Evolutionary conservation across 2,797 vertebrate species (phyloP), one percentile per base, ranked within the genome.

Genomic region (Sphaeramia orbicularis): DNA sequence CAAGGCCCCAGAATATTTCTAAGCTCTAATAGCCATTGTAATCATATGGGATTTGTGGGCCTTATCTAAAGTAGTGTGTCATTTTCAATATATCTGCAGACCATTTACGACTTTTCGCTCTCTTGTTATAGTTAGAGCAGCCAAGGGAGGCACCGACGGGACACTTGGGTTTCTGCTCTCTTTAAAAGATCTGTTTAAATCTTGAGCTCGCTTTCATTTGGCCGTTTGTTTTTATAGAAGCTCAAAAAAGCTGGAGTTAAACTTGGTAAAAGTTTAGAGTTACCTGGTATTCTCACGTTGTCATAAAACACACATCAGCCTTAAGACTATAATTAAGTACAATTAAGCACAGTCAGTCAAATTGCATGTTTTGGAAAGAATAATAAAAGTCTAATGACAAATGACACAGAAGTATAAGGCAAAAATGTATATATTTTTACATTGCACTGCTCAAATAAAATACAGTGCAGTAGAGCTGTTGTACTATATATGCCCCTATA

Each of bases 11-110:
- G 71, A 74, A 78, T 72, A 68, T 81, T 50, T 62, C 12, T 37
- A 19, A 18, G 30, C 62, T 71, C 67, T 6, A 78, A 74, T 61
- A 82, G 55, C 37, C 12, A 61, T 51, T 16, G 1, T 77, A 76
- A 81, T 77, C 42, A 74, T 60, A 27, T 53, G 41, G 54, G 64
- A 70, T 83, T 89, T 85, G 71, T 70, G 48, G 58, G 50, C 52
- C 80, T 84, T 74, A 80, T 90, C 71, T 78, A 67, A 87, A 84
- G 66, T 63, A 58, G 53, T 48, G 62, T 86, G 76, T 83, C 79
- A 78, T 83, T 83, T 85, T 78, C 70, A 82, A 81, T 89, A 76
- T 74, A 78, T 81, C 65, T 76, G 47, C 55, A 60, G 19, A 74
- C 41, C 15, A n/a, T 83, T 89, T 84, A 85, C 63, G 71, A 47